These are phyloP conservation scores for Pseudorhombus dupliciocellatus DNA, from an alignment of 2,113 vertebrate species.

Conservation along the genomic window DNA sequence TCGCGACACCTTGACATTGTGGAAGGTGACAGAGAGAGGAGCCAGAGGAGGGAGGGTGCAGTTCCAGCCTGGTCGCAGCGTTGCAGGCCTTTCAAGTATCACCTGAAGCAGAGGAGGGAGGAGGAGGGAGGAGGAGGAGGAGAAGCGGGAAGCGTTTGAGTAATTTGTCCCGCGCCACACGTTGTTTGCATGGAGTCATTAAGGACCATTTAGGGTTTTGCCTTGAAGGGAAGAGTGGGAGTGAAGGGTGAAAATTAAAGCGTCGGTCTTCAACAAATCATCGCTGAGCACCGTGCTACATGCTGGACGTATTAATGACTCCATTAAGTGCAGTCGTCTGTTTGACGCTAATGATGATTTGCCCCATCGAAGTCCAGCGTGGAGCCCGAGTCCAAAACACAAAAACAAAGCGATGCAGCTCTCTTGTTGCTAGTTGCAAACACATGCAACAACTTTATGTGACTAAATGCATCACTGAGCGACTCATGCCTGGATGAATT, in stretches of 20 bases:
- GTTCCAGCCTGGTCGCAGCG: slow-evolving; percentile 39
- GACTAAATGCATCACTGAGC: slow-evolving; percentile 69
- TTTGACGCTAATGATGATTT: slow-evolving; percentile 75
- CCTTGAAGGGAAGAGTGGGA: slow-evolving; percentile 70
- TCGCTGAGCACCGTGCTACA: slow-evolving; percentile 41
- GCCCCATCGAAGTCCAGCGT: slow-evolving; percentile 61
- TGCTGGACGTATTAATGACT: slow-evolving; percentile 61
- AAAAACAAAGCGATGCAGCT: slow-evolving; percentile 60
- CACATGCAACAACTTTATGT: slow-evolving; percentile 75
- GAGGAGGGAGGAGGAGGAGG: slow-evolving; percentile 21
- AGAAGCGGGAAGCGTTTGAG: slow-evolving; percentile 57
- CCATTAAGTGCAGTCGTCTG: slow-evolving; percentile 60
- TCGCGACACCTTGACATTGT: slow-evolving; percentile 72
- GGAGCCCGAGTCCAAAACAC: slow-evolving; percentile 60
- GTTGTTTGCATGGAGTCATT: slow-evolving; percentile 80
- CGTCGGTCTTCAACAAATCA: slow-evolving; percentile 73
- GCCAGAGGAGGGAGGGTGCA: slow-evolving; percentile 61
- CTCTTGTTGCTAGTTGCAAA: slow-evolving; percentile 71
- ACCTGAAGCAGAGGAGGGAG: slow-evolving; percentile 58
- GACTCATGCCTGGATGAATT: slow-evolving; percentile 65
- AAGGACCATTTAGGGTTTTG: slow-evolving; percentile 65
- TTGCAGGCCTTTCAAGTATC: slow-evolving; percentile 66
- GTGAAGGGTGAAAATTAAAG: slow-evolving; percentile 74
- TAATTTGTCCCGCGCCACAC: slow-evolving; percentile 81
- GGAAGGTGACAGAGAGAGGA: slow-evolving; percentile 80